These are phyloP conservation scores for Podabrus alpinus DNA, from an alignment of 2,888 invertebrate genomes.

Conservation along the genomic window DNA sequence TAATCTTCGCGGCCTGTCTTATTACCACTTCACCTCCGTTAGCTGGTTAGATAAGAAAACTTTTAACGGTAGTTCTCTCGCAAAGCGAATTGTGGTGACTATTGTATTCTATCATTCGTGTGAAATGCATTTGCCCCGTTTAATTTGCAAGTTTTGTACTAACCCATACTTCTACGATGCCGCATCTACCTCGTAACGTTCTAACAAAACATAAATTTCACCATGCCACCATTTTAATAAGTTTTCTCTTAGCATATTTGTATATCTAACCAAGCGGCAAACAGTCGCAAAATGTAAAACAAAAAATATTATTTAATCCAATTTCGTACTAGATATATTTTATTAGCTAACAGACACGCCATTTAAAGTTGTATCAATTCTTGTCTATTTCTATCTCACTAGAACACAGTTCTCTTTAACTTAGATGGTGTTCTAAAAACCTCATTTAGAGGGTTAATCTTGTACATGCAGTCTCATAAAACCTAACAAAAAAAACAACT, in stretches of 20 bases:
- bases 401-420: not conserved
- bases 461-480: slow-evolving; percentile 42
- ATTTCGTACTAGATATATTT: not conserved
- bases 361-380: not conserved
- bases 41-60: slow-evolving; percentile 36
- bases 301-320: not conserved
- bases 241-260: not conserved
- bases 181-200: not conserved
- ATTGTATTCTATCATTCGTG: slow-evolving; percentile 29
- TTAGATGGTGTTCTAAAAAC: slow-evolving; percentile 14
- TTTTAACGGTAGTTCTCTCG: slow-evolving; percentile 35
- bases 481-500: slow-evolving; percentile 49
- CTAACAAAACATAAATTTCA: not conserved
- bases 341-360: not conserved
- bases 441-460: slow-evolving; percentile 44
- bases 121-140: slow-evolving; percentile 24
- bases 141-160: slow-evolving; percentile 23
- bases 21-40: slow-evolving; percentile 36
- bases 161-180: slow-evolving; percentile 5
- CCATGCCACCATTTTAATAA: not conserved
- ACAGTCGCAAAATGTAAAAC: not conserved
- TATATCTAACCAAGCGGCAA: not conserved
- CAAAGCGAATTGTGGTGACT: slow-evolving; percentile 37
- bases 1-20: slow-evolving; percentile 45
- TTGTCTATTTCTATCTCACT: not conserved